phyloP scores from a whole-genome alignment of 2,888 invertebrate species.

The Rhingia rostrata region DNA sequence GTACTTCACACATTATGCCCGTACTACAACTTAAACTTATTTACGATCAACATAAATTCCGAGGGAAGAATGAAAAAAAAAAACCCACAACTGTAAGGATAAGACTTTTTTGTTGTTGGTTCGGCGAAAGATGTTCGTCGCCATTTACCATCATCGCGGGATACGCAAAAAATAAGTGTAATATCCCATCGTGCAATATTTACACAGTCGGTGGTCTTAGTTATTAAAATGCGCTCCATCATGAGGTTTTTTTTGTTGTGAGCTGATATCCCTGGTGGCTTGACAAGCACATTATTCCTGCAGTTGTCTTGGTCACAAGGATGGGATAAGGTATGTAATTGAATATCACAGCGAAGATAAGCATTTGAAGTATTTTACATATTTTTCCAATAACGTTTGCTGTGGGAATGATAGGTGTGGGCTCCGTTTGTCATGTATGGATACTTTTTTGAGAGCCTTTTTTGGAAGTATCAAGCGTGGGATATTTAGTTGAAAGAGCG shows the following conservation, averaged over 20 bases:
- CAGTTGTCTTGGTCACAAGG: slow-evolving; percentile 4
- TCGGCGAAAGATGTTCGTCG: slow-evolving; percentile 5
- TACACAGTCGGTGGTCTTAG: slow-evolving; percentile 71
- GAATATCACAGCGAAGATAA: slow-evolving; percentile 45
- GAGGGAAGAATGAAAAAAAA: background rate
- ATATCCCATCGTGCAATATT: slow-evolving; percentile 70
- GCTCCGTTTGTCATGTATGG: slow-evolving; percentile 37
- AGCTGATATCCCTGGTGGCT: slow-evolving; percentile 33
- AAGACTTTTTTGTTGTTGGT: slow-evolving; percentile 31
- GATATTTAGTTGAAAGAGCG: background rate
- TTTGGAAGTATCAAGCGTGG: background rate
- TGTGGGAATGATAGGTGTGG: slow-evolving; percentile 38
- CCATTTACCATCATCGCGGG: slow-evolving; percentile 25
- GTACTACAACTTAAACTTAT: slow-evolving; percentile 44
- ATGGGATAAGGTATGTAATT: slow-evolving; percentile 53
- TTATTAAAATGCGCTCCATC: slow-evolving; percentile 70
- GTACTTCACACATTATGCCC: slow-evolving; percentile 26
- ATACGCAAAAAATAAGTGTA: slow-evolving; percentile 50
- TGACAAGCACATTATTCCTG: slow-evolving; percentile 44
- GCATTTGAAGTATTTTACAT: slow-evolving; percentile 61
- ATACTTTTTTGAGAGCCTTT: slow-evolving; percentile 12
- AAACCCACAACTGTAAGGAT: slow-evolving; percentile 47
- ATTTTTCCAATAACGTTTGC: slow-evolving; percentile 62
- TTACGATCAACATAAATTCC: slow-evolving; percentile 54
- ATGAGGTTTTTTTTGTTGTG: slow-evolving; percentile 19